Percentiles rank a stretch among this genome's conserved stretches.
These are phyloP conservation scores for Garra rufa DNA, from an alignment of 2,113 vertebrate species.

Conservation along the genomic window DNA sequence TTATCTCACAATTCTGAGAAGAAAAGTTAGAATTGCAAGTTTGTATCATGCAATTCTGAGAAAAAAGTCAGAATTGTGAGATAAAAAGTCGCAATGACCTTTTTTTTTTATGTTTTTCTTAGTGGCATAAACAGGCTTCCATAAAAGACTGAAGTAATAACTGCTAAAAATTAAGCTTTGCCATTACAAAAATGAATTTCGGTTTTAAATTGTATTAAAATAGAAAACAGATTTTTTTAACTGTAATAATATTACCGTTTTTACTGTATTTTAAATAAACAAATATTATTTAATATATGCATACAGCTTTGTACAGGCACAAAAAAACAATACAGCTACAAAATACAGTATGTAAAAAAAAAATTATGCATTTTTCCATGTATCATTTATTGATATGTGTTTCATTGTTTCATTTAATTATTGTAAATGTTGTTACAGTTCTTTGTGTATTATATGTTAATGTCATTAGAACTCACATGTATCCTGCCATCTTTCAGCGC, in stretches of 20 bases:
- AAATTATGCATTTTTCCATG: too few species aligned
- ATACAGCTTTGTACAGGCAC: neutral
- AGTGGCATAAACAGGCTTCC: neutral
- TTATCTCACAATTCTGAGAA: too few species aligned
- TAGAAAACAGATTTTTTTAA: neutral
- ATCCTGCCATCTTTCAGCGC: conserved; percentile 92
- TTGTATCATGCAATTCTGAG: too few species aligned
- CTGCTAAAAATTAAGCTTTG: neutral
- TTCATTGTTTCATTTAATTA: neutral
- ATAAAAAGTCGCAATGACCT: too few species aligned
- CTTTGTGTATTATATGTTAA: neutral
- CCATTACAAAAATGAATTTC: neutral
- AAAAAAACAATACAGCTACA: too few species aligned
- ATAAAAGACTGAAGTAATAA: neutral
- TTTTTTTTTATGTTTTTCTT: too few species aligned
- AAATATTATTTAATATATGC: neutral
- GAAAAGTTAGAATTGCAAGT: too few species aligned
- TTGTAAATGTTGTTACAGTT: neutral
- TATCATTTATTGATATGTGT: too few species aligned
- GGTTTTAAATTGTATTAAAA: neutral
- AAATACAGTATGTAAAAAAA: too few species aligned
- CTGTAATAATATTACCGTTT: neutral
- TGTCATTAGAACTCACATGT: conserved; percentile 80
- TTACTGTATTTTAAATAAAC: neutral
- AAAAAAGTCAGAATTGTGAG: too few species aligned